Evolutionary conservation across 2,113 vertebrate species (phyloP).

Genomic region (Athene cunicularia): DNA sequence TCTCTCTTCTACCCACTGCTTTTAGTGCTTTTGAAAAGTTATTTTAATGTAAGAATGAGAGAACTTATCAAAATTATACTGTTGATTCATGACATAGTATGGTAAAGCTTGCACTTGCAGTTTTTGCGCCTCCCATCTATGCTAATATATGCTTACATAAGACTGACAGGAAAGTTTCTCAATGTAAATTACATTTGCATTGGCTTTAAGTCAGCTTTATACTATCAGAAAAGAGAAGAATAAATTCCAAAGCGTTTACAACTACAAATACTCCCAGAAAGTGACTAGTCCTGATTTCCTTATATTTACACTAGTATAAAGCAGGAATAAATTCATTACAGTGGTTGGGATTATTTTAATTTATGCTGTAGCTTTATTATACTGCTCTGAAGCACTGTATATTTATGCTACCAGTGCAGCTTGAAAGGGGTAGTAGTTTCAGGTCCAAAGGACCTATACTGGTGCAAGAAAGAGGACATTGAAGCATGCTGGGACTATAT

Average conservation of each 20-base stretch:
- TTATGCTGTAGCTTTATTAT: neutral
- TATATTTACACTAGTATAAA: neutral
- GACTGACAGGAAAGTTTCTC: conserved; percentile 38
- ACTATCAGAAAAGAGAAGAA: neutral
- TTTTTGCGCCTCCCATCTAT: neutral
- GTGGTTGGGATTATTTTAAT: neutral
- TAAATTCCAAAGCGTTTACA: conserved; percentile 7
- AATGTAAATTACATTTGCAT: conserved; percentile 51
- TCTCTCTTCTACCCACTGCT: neutral
- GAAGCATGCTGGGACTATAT: neutral
- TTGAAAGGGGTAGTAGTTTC: neutral
- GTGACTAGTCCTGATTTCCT: neutral
- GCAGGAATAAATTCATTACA: neutral
- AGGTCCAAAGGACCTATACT: neutral
- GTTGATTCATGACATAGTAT: neutral
- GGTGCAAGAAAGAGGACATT: neutral
- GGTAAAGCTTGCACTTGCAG: neutral
- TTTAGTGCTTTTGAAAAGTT: neutral
- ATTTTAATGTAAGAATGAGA: neutral
- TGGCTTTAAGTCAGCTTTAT: conserved; percentile 31
- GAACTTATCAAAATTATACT: neutral
- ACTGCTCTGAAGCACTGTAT: neutral
- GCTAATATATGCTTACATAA: neutral
- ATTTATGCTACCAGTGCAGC: neutral
- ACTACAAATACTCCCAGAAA: neutral